phyloP scores from a whole-genome alignment of 2,888 invertebrate genomes.

The Xylophagus ater region DNA sequence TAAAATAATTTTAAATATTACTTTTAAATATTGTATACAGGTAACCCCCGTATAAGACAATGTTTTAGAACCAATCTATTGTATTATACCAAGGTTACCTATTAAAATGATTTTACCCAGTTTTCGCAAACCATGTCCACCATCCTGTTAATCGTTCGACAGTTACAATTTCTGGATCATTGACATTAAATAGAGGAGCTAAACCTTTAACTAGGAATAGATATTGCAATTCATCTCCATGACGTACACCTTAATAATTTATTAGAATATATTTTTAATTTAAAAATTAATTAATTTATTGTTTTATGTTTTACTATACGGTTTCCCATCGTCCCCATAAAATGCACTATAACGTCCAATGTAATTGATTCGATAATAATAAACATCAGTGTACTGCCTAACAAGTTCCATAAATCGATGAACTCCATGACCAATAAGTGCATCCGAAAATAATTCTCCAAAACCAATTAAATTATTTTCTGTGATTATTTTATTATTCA shows the following conservation, averaged over 20 bases:
- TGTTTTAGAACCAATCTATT: too few relatives aligned
- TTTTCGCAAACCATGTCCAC: constrained; percentile 34
- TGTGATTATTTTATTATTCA: not conserved
- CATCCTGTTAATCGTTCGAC: constrained; percentile 35
- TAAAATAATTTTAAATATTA: not conserved
- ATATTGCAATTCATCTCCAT: constrained; percentile 30
- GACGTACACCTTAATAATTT: constrained; percentile 21
- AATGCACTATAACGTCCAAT: constrained; percentile 45
- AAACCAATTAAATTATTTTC: constrained; percentile 19
- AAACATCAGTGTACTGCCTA: constrained; percentile 43
- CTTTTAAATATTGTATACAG: too few relatives aligned
- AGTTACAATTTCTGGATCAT: constrained; percentile 34
- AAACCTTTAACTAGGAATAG: constrained; percentile 24
- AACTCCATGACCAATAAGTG: constrained; percentile 44
- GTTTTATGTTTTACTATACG: constrained; percentile 22
- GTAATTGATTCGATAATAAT: constrained; percentile 49
- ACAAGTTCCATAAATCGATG: constrained; percentile 48
- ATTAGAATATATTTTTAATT: too few relatives aligned
- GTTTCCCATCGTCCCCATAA: constrained; percentile 37
- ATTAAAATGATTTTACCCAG: too few relatives aligned
- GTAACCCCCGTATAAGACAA: too few relatives aligned
- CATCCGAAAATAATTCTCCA: constrained; percentile 45
- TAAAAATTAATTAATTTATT: too few relatives aligned
- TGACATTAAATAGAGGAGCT: constrained; percentile 24
- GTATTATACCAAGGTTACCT: too few relatives aligned